phyloP scores from a whole-genome alignment of 1,140 invertebrate species.

The Metopolophium dirhodum region DNA sequence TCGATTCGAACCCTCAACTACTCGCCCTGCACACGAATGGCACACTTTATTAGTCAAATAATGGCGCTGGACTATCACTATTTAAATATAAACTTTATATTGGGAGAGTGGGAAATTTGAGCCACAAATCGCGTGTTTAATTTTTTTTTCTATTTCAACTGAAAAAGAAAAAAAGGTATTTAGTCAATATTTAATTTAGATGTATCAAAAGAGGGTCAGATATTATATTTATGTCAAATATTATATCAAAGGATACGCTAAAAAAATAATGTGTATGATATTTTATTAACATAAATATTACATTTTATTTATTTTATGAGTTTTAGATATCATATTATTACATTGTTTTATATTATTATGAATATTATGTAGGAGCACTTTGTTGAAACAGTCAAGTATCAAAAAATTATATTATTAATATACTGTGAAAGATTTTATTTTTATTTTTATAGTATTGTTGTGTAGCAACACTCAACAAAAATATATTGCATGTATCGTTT shows the following conservation, averaged over 20 bases:
- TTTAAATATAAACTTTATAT: background rate
- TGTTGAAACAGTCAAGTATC: background rate
- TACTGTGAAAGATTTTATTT: background rate
- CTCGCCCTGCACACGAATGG: background rate
- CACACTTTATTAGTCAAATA: background rate
- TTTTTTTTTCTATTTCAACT: background rate
- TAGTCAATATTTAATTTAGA: slow-evolving; percentile 1
- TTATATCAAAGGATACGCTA: background rate
- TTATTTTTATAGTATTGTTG: background rate
- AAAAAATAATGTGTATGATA: background rate
- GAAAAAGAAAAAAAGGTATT: background rate
- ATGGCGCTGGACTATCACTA: background rate
- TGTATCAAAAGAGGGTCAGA: background rate
- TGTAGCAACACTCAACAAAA: background rate
- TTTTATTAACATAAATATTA: background rate
- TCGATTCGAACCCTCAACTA: background rate
- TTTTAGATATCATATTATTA: background rate
- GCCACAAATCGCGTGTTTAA: background rate
- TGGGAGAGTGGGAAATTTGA: background rate
- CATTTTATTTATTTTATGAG: background rate
- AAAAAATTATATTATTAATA: background rate
- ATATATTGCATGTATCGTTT: background rate
- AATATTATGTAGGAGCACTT: background rate
- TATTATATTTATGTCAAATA: background rate
- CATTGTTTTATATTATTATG: background rate